Percentiles rank a stretch among this genome's conserved stretches.
Evolutionary conservation across 2,113 vertebrate genomes (phyloP).

Genomic region (Odobenus rosmarus): DNA sequence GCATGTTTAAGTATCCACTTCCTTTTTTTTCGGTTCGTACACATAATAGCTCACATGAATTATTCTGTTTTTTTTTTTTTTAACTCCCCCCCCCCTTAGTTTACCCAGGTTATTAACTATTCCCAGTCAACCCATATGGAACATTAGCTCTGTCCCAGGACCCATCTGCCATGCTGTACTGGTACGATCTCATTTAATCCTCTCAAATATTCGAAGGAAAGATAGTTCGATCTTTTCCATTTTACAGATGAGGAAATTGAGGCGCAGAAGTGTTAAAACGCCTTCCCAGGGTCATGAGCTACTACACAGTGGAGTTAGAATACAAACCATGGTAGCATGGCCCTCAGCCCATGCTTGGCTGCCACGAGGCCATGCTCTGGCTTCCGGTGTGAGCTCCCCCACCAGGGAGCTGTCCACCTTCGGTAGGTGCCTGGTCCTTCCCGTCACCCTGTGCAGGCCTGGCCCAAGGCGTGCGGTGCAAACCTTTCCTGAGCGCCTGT

Average conservation of each 20-base stretch:
- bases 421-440: background rate
- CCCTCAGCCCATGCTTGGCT: accelerated
- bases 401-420: background rate
- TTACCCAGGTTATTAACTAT: background rate
- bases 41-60: background rate
- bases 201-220: background rate
- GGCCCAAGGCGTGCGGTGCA: background rate
- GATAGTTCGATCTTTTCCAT: background rate
- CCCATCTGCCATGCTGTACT: background rate
- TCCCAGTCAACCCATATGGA: background rate
- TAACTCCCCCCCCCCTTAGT: background rate
- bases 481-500: background rate
- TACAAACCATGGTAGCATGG: background rate
- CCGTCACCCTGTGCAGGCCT: background rate
- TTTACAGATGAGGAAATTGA: background rate
- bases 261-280: background rate
- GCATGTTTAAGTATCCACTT: background rate
- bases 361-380: background rate
- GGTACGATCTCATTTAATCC: background rate
- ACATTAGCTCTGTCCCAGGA: too few species aligned
- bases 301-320: background rate
- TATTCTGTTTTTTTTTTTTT: background rate
- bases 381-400: too few species aligned
- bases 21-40: background rate
- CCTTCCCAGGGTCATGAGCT: background rate